These are phyloP conservation scores for Poecile atricapillus DNA, from an alignment of 2,113 vertebrate genomes.

Conservation along the genomic window DNA sequence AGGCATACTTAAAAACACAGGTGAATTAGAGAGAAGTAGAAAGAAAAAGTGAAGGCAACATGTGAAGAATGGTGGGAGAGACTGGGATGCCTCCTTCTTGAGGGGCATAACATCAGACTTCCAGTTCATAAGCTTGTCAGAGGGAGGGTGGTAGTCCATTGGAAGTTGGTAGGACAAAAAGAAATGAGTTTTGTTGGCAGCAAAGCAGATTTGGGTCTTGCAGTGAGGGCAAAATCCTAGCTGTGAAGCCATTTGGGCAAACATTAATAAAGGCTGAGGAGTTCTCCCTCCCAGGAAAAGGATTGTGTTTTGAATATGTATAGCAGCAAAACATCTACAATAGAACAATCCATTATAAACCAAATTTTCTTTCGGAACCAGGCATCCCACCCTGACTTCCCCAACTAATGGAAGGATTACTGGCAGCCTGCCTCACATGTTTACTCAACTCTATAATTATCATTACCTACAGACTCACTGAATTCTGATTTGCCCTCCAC, in stretches of 20 bases:
- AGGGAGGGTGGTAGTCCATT: background rate
- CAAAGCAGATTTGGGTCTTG: background rate
- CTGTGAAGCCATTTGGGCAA: background rate
- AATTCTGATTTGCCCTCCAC: conserved; percentile 14
- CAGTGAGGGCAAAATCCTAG: background rate
- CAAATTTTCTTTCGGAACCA: background rate
- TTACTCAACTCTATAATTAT: conserved; percentile 23
- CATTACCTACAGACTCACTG: background rate
- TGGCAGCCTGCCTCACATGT: background rate
- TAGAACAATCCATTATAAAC: background rate
- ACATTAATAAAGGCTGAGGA: background rate
- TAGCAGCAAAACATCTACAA: background rate
- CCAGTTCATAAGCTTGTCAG: background rate
- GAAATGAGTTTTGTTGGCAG: background rate
- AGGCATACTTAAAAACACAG: background rate
- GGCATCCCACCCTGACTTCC: background rate
- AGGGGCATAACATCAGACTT: background rate
- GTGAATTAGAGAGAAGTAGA: background rate
- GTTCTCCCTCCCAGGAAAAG: background rate
- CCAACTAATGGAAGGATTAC: background rate
- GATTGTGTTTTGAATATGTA: background rate
- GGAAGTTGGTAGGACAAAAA: background rate
- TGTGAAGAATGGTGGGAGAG: background rate
- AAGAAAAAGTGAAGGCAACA: background rate
- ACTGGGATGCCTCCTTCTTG: background rate